A percentile compares a stretch with the other conserved stretches of the same genome.
Conservation (phyloP, 2,888 invertebrate species). For the Synergus laeviventris region DNA sequence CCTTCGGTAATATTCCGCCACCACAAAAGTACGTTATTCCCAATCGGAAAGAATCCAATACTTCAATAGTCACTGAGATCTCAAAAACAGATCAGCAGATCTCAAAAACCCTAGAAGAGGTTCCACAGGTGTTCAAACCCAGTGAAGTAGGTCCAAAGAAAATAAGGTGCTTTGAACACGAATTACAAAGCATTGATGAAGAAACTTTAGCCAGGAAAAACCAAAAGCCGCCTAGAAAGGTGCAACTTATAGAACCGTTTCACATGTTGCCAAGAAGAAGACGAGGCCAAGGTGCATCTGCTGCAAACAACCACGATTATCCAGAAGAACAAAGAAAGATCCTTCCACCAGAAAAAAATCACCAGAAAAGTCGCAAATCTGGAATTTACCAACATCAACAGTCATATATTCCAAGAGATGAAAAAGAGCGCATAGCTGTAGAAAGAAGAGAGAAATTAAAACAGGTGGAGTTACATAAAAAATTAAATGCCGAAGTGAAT, state of each 20-base stretch:
- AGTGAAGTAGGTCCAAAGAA: not conserved
- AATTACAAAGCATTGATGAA: not conserved
- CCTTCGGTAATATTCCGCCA: not conserved
- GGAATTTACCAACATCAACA: not conserved
- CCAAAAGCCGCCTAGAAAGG: not conserved
- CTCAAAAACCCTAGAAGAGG: not conserved
- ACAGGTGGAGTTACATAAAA: constrained; percentile 67
- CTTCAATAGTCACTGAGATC: not conserved
- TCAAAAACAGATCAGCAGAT: no score
- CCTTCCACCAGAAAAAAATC: not conserved
- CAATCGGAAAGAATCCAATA: not conserved
- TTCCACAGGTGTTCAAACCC: not conserved
- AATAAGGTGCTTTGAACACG: not conserved
- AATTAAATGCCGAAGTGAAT: not conserved
- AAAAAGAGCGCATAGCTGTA: constrained; percentile 60
- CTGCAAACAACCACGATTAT: not conserved
- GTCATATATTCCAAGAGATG: not conserved
- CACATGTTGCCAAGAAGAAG: not conserved
- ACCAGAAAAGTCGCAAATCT: not conserved
- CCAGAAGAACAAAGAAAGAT: not conserved
- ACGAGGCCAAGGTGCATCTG: not conserved
- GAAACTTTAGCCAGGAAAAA: not conserved
- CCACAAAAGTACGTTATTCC: not conserved
- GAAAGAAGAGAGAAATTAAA: constrained; percentile 78
- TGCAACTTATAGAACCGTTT: not conserved